Evolutionary conservation across 2,888 invertebrate species (phyloP), one percentile per base, ranked within the genome.

Genomic region (Mystacides longicornis): DNA sequence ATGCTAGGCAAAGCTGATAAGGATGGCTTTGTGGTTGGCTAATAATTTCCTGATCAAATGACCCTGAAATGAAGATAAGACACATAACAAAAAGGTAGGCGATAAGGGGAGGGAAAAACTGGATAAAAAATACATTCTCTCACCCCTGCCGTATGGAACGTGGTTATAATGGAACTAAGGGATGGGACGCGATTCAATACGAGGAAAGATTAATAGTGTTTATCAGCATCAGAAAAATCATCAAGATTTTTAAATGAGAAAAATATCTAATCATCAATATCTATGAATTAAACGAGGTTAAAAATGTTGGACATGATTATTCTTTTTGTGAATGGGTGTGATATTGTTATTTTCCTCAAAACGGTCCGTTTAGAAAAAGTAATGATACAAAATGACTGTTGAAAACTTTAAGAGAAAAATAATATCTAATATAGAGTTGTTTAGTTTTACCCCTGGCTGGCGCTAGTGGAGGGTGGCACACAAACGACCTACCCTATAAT

Each of bases 171-270:
- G 37, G 4, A 7, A 7, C 3, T 14, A 37, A 37, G 37, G 37
- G 37, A 14, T 7, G 37, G 16, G 16, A 4, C 16, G 69, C 69
- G 70, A 72, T 68, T 67, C 67, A 67, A 68, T 62, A 63, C 63
- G n/a, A n/a, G n/a, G n/a, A n/a, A n/a, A n/a, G n/a, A n/a, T n/a
- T n/a, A n/a, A n/a, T n/a, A n/a, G n/a, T n/a, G n/a, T n/a, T n/a
- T n/a, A 27, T 27, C 27, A 27, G 27, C 5, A 27, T 27, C 27
- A 7, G 27, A 7, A 27, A 27, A 27, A 27, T 27, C 27, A 27
- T 27, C 11, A 11, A 27, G 27, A 27, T 27, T 11, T 7, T 11
- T 11, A 27, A 27, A 27, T 7, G 7, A 27, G 27, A 27, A 27
- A n/a, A n/a, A n/a, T n/a, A n/a, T n/a, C n/a, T 27, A 27, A 27